Conservation (phyloP, 2,113 vertebrate species). For the Salvelinus namaycush region DNA sequence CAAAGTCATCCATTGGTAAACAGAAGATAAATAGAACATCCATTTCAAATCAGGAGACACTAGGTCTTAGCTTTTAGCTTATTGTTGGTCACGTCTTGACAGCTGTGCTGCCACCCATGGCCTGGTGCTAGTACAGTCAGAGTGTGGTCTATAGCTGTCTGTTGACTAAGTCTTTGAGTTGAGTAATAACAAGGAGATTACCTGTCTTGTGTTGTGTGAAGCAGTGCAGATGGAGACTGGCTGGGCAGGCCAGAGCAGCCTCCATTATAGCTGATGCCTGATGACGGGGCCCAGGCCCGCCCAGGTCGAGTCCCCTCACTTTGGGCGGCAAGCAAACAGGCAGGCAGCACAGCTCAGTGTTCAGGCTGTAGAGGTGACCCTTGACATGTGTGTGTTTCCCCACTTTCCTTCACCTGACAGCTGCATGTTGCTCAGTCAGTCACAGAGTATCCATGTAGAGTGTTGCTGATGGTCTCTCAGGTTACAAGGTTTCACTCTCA, state of each 20-base stretch:
- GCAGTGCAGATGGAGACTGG: slow-evolving; percentile 43
- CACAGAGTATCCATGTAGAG: not conserved
- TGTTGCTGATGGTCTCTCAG: not conserved
- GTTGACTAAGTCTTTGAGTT: slow-evolving; percentile 40
- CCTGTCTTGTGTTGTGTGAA: slow-evolving; percentile 27
- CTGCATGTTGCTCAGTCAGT: not conserved
- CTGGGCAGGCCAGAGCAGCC: slow-evolving; percentile 7
- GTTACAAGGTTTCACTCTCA: not conserved
- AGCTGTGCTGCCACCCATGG: slow-evolving; percentile 7
- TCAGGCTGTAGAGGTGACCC: too few relatives aligned
- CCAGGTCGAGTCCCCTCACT: slow-evolving; percentile 30
- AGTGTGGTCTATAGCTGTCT: slow-evolving; percentile 17
- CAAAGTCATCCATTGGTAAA: not conserved
- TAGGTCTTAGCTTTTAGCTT: not conserved
- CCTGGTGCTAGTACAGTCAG: slow-evolving; percentile 15
- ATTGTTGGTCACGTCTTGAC: not conserved
- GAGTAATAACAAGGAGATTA: slow-evolving; percentile 51
- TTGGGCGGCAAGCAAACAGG: not conserved
- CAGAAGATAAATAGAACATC: not conserved
- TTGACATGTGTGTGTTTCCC: not conserved
- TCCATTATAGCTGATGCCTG: slow-evolving; percentile 14
- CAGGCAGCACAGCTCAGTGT: not conserved
- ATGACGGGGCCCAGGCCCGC: slow-evolving; percentile 23
- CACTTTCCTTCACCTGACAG: not conserved
- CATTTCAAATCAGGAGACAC: not conserved